Base-by-base conservation (phyloP, 2,888 invertebrate genomes). In the Xiphydria camelus region DNA sequence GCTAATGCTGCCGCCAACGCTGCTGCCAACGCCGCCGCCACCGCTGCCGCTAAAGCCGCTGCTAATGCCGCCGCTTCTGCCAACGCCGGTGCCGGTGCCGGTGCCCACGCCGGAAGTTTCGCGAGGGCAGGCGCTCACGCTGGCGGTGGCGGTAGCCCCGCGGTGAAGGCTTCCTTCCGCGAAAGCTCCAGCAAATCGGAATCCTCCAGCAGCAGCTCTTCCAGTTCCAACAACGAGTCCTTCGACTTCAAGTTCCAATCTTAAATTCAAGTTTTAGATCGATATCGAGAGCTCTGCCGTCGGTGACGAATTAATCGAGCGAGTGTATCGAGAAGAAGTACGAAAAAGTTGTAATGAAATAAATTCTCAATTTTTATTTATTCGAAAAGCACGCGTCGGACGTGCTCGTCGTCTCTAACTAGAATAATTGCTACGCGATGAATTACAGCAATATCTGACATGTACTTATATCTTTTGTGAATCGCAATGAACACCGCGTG, bases 121-220 rank as follows among this genome's bases (percentile, higher is more conserved):
- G 12, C 9, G n/a, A n/a, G n/a, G n/a, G n/a, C 19, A 36, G 41
- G 47, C 37, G 47, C 34, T 26, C 1, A 15, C 23, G 18, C 31
- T 2, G 23, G 23, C 17, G 10, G 12, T 19, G 31, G 19, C 39
- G 32, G 32, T 36, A 46, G 29, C 33, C 6, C n/a, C 33, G 41
- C 10, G 46, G 36, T 44, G 35, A 47, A 44, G 43, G 32, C 41
- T 44, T 41, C 33, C 44, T 33, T 37, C 20, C 20, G 26, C 4
- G 15, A 12, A 35, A 22, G 7, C 7, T 31, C 20, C 7, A 29
- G 17, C 37, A 21, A 41, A 12, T 41, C 34, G 22, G 17, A 20
- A 7, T 41, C 34, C 7, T 15, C 6, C 3, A 14, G 21, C 7
- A 41, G 41, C 34, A 15, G 23, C 15, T 41, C 34, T 10, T 23